Conservation (phyloP, 2,888 invertebrate species). For the Tyria jacobaeae region DNA sequence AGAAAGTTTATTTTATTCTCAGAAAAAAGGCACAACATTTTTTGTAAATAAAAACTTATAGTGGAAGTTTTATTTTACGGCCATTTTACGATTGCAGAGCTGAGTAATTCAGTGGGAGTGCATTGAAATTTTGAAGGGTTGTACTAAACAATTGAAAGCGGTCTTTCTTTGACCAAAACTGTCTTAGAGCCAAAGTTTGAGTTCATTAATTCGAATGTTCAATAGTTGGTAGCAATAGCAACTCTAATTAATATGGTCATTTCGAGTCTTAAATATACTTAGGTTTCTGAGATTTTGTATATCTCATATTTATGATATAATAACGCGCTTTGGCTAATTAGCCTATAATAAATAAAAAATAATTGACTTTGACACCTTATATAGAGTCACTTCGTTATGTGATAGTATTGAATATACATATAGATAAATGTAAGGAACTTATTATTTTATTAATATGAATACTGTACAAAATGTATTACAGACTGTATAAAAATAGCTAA, state of each 20-base stretch:
- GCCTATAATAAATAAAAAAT: too few species aligned
- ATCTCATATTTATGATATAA: too few species aligned
- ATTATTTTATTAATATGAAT: too few species aligned
- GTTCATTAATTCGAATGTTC: neutral
- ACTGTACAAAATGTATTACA: neutral
- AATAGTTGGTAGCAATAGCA: neutral
- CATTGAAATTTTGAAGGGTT: conserved; percentile 1
- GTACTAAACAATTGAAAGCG: neutral
- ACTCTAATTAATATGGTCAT: neutral
- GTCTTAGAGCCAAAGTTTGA: neutral
- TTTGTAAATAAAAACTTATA: conserved; percentile 38
- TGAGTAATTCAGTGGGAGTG: conserved; percentile 3
- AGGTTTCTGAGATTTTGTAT: neutral
- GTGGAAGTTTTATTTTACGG: conserved; percentile 31
- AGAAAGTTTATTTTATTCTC: conserved; percentile 36
- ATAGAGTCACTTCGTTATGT: too few species aligned
- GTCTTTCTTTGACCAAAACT: neutral
- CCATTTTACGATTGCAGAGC: conserved; percentile 15
- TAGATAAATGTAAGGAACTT: too few species aligned
- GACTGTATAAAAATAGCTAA: conserved; percentile 26
- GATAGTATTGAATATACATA: too few species aligned
- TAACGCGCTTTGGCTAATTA: too few species aligned
- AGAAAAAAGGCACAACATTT: conserved; percentile 24
- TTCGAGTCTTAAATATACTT: neutral
- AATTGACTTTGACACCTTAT: too few species aligned